Conservation (phyloP, 2,888 invertebrate species). For the Metalampra italica region DNA sequence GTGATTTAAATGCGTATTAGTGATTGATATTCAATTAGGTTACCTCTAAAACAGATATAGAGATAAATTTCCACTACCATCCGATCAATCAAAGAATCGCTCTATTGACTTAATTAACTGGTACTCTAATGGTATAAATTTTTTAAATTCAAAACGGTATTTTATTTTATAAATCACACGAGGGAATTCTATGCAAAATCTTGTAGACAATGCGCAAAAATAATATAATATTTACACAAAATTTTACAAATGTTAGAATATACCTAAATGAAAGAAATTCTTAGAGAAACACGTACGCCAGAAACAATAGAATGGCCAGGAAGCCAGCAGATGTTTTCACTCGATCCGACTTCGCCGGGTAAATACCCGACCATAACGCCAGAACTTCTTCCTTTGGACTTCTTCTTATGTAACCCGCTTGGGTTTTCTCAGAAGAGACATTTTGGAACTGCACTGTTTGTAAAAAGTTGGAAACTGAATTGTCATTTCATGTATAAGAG, state of each 20-base stretch:
- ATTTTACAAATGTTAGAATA: not conserved
- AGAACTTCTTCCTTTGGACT: slow-evolving; percentile 20
- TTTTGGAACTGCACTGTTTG: slow-evolving; percentile 31
- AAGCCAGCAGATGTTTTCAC: slow-evolving; percentile 33
- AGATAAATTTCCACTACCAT: not conserved
- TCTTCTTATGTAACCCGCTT: slow-evolving; percentile 19
- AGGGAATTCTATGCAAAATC: too few species aligned
- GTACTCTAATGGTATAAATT: too few species aligned
- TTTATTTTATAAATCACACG: too few species aligned
- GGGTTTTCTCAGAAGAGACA: slow-evolving; percentile 21
- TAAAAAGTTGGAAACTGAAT: slow-evolving; percentile 25
- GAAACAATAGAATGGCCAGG: slow-evolving; percentile 2
- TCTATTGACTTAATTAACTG: too few species aligned
- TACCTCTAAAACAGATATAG: too few species aligned
- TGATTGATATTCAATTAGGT: too few species aligned
- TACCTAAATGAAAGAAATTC: not conserved
- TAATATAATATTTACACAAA: not conserved
- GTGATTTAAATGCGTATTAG: too few species aligned
- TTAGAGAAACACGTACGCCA: not conserved
- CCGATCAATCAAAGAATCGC: too few species aligned
- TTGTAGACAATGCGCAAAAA: not conserved
- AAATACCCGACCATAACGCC: slow-evolving; percentile 29
- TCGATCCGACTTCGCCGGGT: slow-evolving; percentile 19
- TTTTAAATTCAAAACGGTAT: too few species aligned
- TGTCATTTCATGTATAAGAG: slow-evolving; percentile 18